Evolutionary conservation across 2,797 vertebrate genomes (phyloP).

Genomic region (Tiaroga cobitis): DNA sequence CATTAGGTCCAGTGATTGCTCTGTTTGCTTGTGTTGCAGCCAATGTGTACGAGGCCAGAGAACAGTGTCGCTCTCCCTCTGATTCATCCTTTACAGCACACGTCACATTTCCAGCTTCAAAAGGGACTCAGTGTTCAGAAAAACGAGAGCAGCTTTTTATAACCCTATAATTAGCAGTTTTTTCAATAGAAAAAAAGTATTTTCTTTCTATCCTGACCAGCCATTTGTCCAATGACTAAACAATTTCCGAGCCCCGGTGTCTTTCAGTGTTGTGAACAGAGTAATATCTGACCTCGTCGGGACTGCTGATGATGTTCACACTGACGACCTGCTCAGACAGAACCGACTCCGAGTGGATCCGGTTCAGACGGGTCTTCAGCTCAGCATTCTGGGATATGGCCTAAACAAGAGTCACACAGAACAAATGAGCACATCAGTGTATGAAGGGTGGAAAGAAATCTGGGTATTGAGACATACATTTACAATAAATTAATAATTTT

Average conservation of each 20-base stretch:
- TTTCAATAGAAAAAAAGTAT: rapidly evolving
- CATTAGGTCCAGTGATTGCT: constrained; percentile 28
- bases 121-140: not conserved
- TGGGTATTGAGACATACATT: not conserved
- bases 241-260: no score
- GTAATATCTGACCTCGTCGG: constrained; percentile 87
- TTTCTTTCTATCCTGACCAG: not conserved
- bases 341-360: constrained; percentile 97
- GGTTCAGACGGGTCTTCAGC: constrained; percentile 94
- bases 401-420: constrained; percentile 69
- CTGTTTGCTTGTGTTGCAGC: not conserved
- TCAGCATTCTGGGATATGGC: constrained; percentile 97
- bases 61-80: not conserved
- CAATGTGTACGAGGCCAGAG: not conserved
- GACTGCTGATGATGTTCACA: constrained; percentile 97
- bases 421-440: not conserved
- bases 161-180: not conserved
- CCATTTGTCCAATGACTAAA: not conserved
- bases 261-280: not conserved
- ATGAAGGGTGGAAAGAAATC: not conserved
- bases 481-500: not conserved
- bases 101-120: not conserved
- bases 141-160: not conserved
- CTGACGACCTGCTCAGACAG: constrained; percentile 97
- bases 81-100: not conserved